These are phyloP conservation scores for Linurgus olivaceus DNA, from an alignment of 2,797 vertebrate genomes.

Conservation along the genomic window DNA sequence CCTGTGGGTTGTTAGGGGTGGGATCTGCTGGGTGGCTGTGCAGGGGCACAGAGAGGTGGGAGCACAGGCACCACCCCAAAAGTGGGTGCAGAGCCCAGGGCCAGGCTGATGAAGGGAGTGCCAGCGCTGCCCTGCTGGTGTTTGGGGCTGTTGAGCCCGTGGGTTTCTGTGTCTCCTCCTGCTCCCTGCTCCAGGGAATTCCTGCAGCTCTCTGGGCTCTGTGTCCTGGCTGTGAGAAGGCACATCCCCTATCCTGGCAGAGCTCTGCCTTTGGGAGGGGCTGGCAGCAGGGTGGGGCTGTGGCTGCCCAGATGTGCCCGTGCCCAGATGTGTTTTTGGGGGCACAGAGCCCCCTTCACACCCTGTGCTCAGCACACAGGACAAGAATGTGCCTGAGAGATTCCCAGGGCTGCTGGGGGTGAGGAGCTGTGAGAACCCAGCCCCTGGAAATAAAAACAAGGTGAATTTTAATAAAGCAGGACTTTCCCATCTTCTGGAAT, in stretches of 20 bases:
- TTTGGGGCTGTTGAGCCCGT: not conserved
- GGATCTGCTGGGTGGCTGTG: not conserved
- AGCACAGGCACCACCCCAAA: not conserved
- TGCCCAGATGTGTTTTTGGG: not conserved
- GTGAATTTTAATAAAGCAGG: not conserved
- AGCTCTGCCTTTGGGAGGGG: fast-evolving
- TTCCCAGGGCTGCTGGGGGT: too few relatives aligned
- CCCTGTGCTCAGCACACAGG: not conserved
- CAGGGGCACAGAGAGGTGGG: not conserved
- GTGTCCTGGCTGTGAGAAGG: fast-evolving
- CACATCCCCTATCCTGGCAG: fast-evolving
- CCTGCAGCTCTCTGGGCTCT: not conserved
- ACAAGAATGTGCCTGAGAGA: fast-evolving
- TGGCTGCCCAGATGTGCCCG: not conserved
- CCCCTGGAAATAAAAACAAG: not conserved
- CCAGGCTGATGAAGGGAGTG: not conserved
- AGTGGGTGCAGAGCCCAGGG: not conserved
- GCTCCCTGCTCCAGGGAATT: not conserved
- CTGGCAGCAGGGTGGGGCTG: fast-evolving
- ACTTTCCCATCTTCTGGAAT: not conserved
- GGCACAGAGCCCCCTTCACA: not conserved
- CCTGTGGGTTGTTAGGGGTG: not conserved
- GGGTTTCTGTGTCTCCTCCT: not conserved
- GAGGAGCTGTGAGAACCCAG: not conserved
- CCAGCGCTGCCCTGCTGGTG: not conserved